phyloP scores from a whole-genome alignment of 2,888 invertebrate species.

The Meta bourneti region DNA sequence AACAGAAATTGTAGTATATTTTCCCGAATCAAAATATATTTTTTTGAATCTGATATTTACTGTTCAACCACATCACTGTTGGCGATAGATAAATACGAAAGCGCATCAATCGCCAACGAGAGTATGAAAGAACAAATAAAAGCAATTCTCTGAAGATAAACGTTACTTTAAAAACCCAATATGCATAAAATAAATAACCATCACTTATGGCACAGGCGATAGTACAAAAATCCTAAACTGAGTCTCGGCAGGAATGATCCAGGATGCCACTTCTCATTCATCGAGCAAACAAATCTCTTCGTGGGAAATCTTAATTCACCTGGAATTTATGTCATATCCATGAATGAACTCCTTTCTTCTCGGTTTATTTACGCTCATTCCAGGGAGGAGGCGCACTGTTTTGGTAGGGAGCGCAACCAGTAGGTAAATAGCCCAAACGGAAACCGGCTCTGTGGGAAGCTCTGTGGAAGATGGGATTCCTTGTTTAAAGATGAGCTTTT shows the following conservation, averaged over 20 bases:
- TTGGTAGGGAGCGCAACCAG: background rate
- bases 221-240: background rate
- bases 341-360: conserved; percentile 54
- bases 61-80: no score
- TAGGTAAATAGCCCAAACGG: conserved; percentile 46
- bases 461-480: background rate
- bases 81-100: no score
- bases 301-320: conserved; percentile 39
- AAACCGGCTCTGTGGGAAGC: conserved; percentile 55
- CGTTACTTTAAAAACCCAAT: no score
- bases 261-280: conserved; percentile 22
- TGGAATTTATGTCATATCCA: background rate
- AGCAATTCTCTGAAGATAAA: no score
- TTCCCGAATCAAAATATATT: no score
- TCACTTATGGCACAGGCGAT: background rate
- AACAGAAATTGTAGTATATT: no score
- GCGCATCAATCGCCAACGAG: no score
- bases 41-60: no score
- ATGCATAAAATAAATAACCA: background rate
- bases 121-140: no score
- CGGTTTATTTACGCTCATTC: conserved; percentile 24
- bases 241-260: background rate
- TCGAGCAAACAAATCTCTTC: background rate
- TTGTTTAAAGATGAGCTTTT: background rate
- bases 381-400: background rate